These are phyloP conservation scores for Loxodonta africana DNA, from an alignment of 2,113 vertebrate genomes.

Conservation along the genomic window DNA sequence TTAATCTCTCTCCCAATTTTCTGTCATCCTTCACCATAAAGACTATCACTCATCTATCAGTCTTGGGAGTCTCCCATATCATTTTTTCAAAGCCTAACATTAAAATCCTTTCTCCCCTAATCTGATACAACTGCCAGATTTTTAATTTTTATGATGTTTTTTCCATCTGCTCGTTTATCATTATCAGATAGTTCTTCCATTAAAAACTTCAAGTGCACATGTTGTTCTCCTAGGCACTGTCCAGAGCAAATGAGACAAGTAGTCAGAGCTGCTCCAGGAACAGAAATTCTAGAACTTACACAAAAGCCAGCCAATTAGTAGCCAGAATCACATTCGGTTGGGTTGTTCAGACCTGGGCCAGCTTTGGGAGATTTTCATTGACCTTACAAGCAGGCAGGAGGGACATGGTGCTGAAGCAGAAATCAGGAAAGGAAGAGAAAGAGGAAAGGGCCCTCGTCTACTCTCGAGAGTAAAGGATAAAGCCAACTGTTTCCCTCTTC, in stretches of 20 bases:
- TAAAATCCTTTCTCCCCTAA: conserved; percentile 32
- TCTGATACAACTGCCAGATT: not conserved
- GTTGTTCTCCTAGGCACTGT: not conserved
- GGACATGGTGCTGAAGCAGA: not conserved
- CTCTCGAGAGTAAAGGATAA: not conserved
- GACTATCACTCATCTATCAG: not conserved
- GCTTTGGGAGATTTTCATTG: not conserved
- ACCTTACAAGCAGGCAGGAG: not conserved
- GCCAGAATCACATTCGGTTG: not conserved
- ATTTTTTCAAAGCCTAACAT: conserved; percentile 40
- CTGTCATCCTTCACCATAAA: not conserved
- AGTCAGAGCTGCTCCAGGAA: not conserved
- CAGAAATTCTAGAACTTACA: not conserved
- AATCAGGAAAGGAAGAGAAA: not conserved
- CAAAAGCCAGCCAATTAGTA: not conserved
- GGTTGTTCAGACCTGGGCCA: not conserved
- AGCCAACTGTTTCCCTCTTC: not conserved
- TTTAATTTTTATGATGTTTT: not conserved
- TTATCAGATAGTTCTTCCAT: conserved; percentile 42
- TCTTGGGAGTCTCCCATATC: not conserved
- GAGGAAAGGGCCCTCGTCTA: not conserved
- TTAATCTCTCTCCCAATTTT: not conserved
- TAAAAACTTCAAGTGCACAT: not conserved
- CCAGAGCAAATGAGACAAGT: not conserved
- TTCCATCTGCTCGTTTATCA: conserved; percentile 34